These are phyloP conservation scores for Anguilla obscura DNA, from an alignment of 2,797 vertebrate species.

Conservation along the genomic window DNA sequence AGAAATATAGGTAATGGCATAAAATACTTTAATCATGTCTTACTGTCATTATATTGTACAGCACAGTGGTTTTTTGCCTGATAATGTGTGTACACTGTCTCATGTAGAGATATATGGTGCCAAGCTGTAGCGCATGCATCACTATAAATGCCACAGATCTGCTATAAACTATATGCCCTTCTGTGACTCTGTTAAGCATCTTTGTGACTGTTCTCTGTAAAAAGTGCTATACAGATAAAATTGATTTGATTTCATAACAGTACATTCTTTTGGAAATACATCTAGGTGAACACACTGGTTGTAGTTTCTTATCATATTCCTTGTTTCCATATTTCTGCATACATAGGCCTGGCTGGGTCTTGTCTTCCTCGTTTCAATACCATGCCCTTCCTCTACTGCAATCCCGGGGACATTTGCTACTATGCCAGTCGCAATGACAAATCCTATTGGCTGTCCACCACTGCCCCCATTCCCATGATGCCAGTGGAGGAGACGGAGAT, in stretches of 20 bases:
- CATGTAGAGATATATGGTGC: background rate
- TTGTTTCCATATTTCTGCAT: background rate
- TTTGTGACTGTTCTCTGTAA: background rate
- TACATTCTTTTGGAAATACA: background rate
- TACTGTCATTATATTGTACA: background rate
- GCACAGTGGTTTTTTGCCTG: background rate
- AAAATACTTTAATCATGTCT: background rate
- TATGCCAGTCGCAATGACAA: slow-evolving; percentile 97
- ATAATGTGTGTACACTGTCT: background rate
- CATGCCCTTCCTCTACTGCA: slow-evolving; percentile 99
- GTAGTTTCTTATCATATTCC: background rate
- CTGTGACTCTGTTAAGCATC: too few species aligned
- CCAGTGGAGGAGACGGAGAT: slow-evolving; percentile 88
- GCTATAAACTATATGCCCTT: background rate
- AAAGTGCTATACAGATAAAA: background rate
- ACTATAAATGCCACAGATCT: background rate
- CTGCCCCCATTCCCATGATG: slow-evolving; percentile 97
- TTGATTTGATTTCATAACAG: background rate
- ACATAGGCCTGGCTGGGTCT: slow-evolving; percentile 90
- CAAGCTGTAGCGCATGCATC: too few species aligned
- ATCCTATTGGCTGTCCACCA: slow-evolving; percentile 97
- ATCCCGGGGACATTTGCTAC: slow-evolving; percentile 91
- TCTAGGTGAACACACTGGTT: background rate
- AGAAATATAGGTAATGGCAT: background rate
- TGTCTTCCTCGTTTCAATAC: slow-evolving; percentile 92